Evolutionary conservation across 30 jellyfish, hydroid and myxozoan genomes (phyloP).

Genomic region (Cassiopea andromeda): DNA sequence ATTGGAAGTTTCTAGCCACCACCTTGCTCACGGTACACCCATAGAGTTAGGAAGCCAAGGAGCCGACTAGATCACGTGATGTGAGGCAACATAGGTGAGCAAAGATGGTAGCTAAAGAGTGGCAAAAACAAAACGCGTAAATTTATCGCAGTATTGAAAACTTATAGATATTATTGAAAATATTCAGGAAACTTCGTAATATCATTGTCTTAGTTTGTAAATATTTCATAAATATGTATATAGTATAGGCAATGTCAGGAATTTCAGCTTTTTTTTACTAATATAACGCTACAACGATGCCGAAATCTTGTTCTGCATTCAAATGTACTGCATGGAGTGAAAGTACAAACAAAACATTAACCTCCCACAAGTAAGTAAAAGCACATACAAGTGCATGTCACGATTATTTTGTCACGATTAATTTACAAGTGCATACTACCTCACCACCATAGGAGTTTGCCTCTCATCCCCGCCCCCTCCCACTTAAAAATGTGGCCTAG

Average conservation of each 20-base stretch:
- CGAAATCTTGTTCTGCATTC: constrained; percentile 45
- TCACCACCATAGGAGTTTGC: not conserved
- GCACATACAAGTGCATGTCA: not conserved
- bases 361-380: constrained; percentile 28
- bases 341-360: constrained; percentile 15
- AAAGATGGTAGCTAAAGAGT: constrained; percentile 24
- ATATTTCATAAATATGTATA: not conserved
- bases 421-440: not conserved
- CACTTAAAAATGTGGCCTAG: not conserved
- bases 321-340: constrained; percentile 29
- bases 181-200: not conserved
- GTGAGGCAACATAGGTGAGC: constrained; percentile 16
- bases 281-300: constrained; percentile 10
- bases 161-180: not conserved
- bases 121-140: constrained; percentile 22
- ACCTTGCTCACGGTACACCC: not conserved
- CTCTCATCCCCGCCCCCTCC: not conserved
- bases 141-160: not conserved
- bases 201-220: not conserved
- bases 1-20: too few relatives aligned
- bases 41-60: not conserved
- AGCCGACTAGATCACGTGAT: constrained; percentile 30
- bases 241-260: not conserved
- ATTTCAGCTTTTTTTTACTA: not conserved
- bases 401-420: not conserved